Conservation (phyloP, 2,113 vertebrate species). For the Bujurquina vittata region DNA sequence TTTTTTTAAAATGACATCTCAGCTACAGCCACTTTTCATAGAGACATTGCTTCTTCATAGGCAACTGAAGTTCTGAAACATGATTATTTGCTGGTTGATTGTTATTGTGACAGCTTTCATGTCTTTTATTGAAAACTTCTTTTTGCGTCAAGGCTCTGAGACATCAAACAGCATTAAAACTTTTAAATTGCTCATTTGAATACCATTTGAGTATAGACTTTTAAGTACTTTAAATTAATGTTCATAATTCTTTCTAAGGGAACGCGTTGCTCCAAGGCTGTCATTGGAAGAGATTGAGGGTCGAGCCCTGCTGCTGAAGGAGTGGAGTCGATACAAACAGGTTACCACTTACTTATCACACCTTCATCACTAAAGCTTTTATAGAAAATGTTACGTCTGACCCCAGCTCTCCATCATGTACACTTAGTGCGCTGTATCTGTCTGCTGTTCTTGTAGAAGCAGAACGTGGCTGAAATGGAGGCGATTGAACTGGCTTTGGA, state of each 20-base stretch:
- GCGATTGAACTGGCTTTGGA: constrained; percentile 78
- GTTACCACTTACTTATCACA: constrained; percentile 29
- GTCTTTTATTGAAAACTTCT: background rate
- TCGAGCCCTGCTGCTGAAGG: constrained; percentile 88
- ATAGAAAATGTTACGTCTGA: constrained; percentile 4
- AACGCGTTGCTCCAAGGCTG: constrained; percentile 72
- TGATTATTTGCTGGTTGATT: background rate
- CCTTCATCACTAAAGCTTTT: constrained; percentile 4
- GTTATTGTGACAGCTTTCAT: background rate
- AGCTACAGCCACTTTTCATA: no score
- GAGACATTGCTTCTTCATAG: background rate
- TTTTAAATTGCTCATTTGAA: constrained; percentile 1
- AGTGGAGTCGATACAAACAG: constrained; percentile 87
- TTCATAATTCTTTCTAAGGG: constrained; percentile 72
- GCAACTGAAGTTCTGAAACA: background rate
- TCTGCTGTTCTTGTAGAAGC: constrained; percentile 62
- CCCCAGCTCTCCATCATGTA: background rate
- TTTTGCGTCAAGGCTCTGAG: background rate
- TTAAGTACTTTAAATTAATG: background rate
- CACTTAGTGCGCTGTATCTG: background rate
- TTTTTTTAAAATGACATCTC: no score
- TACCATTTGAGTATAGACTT: background rate
- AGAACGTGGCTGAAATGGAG: constrained; percentile 83
- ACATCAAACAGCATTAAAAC: background rate
- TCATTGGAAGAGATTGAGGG: constrained; percentile 86